Percentiles rank a stretch among this genome's conserved stretches.
Conservation (phyloP, 2,113 vertebrate species). For the Oophaga pumilio region DNA sequence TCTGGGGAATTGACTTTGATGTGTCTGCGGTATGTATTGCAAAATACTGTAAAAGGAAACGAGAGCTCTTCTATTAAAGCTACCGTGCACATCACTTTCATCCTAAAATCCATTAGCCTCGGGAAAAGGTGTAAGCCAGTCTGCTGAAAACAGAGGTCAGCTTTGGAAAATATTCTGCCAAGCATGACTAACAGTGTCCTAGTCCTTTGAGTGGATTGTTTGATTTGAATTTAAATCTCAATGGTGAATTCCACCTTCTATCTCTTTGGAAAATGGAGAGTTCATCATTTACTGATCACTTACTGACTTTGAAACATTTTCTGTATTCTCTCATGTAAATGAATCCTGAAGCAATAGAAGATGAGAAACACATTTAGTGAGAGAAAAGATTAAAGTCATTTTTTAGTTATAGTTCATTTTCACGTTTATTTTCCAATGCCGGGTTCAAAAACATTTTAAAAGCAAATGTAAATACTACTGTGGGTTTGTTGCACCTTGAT, state of each 20-base stretch:
- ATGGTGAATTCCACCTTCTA: conserved; percentile 54
- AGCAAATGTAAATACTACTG: conserved; percentile 28
- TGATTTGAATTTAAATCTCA: conserved; percentile 70
- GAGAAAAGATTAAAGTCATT: conserved; percentile 46
- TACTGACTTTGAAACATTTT: conserved; percentile 38
- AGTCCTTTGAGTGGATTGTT: conserved; percentile 62
- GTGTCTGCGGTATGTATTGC: conserved; percentile 64
- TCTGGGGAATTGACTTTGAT: conserved; percentile 63
- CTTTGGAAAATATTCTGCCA: conserved; percentile 60
- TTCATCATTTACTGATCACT: conserved; percentile 45
- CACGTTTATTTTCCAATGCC: conserved; percentile 47
- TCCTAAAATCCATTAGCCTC: conserved; percentile 49
- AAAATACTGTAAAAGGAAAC: conserved; percentile 56
- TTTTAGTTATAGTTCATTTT: conserved; percentile 59
- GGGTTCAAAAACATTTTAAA: conserved; percentile 58
- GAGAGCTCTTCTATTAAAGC: conserved; percentile 64
- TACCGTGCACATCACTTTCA: conserved; percentile 56
- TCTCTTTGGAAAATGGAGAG: conserved; percentile 51
- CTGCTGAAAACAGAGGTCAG: conserved; percentile 65
- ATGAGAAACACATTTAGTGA: conserved; percentile 4
- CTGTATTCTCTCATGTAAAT: conserved; percentile 59
- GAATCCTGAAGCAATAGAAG: conserved; percentile 59
- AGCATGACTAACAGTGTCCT: conserved; percentile 64
- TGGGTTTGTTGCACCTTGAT: conserved; percentile 40
- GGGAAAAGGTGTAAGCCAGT: conserved; percentile 60